These are phyloP conservation scores for Stomorhina lunata DNA, from an alignment of 2,888 invertebrate genomes.

Conservation along the genomic window DNA sequence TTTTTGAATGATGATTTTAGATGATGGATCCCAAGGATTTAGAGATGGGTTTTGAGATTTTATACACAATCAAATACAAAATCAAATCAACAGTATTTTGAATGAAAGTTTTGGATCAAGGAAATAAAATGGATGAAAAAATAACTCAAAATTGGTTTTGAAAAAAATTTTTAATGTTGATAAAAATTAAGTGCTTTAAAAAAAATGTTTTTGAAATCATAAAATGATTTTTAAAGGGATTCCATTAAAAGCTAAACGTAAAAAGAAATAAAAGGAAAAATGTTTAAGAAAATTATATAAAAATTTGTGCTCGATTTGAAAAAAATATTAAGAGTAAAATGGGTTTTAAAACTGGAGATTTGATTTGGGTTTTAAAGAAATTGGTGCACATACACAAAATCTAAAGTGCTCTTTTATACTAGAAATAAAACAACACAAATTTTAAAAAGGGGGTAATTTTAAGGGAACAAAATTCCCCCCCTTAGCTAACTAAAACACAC, in stretches of 20 bases:
- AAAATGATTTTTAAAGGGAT: slow-evolving; percentile 6
- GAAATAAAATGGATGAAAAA: slow-evolving; percentile 38
- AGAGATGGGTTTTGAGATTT: slow-evolving; percentile 14
- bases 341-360: background rate
- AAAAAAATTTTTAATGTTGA: slow-evolving; percentile 11
- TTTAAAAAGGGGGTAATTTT: background rate
- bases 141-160: slow-evolving; percentile 17
- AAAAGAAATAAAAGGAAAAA: slow-evolving; percentile 1
- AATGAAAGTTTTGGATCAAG: background rate
- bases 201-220: slow-evolving; percentile 11
- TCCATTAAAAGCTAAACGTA: slow-evolving; percentile 62
- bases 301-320: slow-evolving; percentile 30
- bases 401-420: slow-evolving; percentile 62
- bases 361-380: background rate
- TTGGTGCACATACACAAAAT: slow-evolving; percentile 47
- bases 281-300: slow-evolving; percentile 6
- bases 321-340: background rate
- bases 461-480: slow-evolving; percentile 4
- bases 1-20: slow-evolving; percentile 31
- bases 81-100: slow-evolving; percentile 64
- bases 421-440: slow-evolving; percentile 49
- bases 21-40: slow-evolving; percentile 54
- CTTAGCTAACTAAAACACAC: slow-evolving; percentile 47
- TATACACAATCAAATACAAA: slow-evolving; percentile 51
- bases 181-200: slow-evolving; percentile 41